Evolutionary conservation across 2,888 invertebrate genomes (phyloP), one percentile per base, ranked within the genome.

Genomic region (Elaeidobius kamerunicus): DNA sequence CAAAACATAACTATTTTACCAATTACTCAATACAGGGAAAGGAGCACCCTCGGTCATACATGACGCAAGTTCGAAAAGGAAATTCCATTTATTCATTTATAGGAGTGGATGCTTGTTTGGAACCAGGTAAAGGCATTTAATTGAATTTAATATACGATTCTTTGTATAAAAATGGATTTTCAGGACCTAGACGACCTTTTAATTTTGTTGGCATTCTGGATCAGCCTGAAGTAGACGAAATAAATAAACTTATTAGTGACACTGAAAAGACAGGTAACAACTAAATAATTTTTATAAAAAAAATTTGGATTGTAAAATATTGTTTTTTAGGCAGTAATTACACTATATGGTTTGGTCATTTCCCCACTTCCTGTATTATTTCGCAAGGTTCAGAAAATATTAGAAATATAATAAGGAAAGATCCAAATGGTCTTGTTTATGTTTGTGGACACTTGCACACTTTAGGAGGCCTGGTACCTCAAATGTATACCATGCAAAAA

Each of bases 381-480:
- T 75, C 85, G 1, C 70, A 76, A 1, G 75, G 79, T 19, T 72
- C 72, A 59, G 67, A 76, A n/a, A 70, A 77, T 50, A 62, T 84
- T 12, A 73, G 84, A 35, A 68, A 78, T 34, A 64, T 85, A 27
- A 81, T 84, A 60, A 83, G 83, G 11, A 76, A 76, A 56, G 77
- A 78, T 58, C 72, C 73, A 36, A 78, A 77, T 45, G 84, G 85
- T 42, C 77, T 86, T 63, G 90, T 81, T 0, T 94, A 93, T 74
- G 73, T 94, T 16, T 92, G 92, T 73, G 95, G 95, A 0, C 95
- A 95, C 75, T 81, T 92, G 61, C 95, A 95, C 73, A 85, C 85
- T 1, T 77, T 93, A 66, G 88, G 84, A 34, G 91, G 89, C 3
- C 64, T 86, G 4, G 83, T 91, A 1, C 84, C 86, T 5, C 77